These are phyloP conservation scores for Distichodus sexfasciatus DNA, from an alignment of 2,797 vertebrate species.

Conservation along the genomic window DNA sequence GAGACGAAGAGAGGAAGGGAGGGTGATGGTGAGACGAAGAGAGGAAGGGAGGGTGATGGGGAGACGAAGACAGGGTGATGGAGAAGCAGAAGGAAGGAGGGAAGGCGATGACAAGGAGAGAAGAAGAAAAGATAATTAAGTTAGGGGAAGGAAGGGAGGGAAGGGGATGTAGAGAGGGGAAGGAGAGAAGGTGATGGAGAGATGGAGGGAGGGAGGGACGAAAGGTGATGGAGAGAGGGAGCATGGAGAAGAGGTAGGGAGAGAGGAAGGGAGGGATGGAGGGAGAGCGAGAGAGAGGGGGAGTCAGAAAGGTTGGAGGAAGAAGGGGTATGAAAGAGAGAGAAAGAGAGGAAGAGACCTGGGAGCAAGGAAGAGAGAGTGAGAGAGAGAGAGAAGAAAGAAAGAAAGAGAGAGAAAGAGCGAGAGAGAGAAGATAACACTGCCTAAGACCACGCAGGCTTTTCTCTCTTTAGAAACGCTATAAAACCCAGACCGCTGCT, in stretches of 20 bases:
- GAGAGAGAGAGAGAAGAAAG: not conserved
- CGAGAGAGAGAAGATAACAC: not conserved
- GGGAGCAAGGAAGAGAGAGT: not conserved
- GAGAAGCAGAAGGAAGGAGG: not conserved
- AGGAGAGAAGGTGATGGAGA: not conserved
- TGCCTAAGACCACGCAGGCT: conserved; percentile 2
- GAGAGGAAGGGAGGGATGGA: not conserved
- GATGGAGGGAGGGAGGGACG: not conserved
- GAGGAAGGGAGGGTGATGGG: not conserved
- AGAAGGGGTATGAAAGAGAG: not conserved
- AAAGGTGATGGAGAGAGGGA: too few species aligned
- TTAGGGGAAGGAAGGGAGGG: not conserved
- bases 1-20: not conserved
- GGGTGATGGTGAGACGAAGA: not conserved
- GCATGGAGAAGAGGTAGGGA: too few species aligned
- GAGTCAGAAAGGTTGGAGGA: too few species aligned
- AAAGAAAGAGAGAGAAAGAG: not conserved
- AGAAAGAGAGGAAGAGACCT: not conserved
- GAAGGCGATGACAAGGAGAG: not conserved
- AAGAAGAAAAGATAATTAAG: not conserved
- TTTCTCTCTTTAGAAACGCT: not conserved
- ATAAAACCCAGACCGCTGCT: not conserved
- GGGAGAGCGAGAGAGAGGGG: too few species aligned
- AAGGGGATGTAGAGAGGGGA: not conserved
- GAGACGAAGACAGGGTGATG: not conserved